Evolutionary conservation across 2,888 invertebrate species (phyloP), one percentile per base, ranked within the genome.

Genomic region (Marronus borbonicus): DNA sequence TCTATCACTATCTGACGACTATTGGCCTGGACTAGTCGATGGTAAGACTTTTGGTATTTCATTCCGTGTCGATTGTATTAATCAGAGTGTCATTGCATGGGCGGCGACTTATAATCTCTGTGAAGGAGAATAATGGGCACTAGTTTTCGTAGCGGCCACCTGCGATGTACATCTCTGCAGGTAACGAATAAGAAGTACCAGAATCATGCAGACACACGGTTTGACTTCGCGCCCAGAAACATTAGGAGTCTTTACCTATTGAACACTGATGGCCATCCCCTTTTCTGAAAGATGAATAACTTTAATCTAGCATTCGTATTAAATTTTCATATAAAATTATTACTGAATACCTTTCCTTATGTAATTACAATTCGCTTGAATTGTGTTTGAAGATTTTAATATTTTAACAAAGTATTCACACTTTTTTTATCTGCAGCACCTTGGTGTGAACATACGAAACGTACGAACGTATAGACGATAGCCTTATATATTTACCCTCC

Each of bases 201-300:
- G 76, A 77, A 76, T 79, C 78, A 78, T 72, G 80, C 74, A 65
- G 76, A 64, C 79, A 76, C 79, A 24, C 82, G 77, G 81, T 80
- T 79, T 79, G 81, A 81, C 79, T 80, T 82, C 82, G 82, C 82
- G 80, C 82, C 80, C 78, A 76, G 66, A 64, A 76, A 81, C 80
- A 81, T 77, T 65, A 74, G 70, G 77, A 39, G 24, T 60, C 39
- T 72, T 24, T 68, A 58, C 60, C 72, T n/a, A 74, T 74, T 74
- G 44, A 55, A 5, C 44, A 58, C 72, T 14, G 62, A 60, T 74
- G 39, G 55, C 31, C 44, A 60, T 44, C 50, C 28, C 50, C 39
- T 7, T 68, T 24, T 14, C 50, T 24, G 5, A 44, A 10, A 28
- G 50, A 20, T 68, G 68, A 68, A 68, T 68, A 68, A 50, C 50